phyloP scores from a whole-genome alignment of 2,113 vertebrate genomes.

The Melospiza melodia region DNA sequence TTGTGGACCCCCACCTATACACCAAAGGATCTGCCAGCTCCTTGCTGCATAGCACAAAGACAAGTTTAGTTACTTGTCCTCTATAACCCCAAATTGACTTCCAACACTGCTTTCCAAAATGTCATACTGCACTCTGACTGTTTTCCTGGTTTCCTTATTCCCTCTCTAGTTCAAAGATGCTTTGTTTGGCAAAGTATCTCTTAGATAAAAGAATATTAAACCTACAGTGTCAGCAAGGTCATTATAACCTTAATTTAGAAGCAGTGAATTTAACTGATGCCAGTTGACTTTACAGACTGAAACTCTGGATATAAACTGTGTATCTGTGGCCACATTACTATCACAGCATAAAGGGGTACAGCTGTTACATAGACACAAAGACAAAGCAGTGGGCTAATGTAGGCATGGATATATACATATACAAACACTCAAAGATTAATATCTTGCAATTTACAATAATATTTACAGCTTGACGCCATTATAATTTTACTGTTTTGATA shows the following conservation, averaged over 20 bases:
- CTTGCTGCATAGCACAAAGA: neutral
- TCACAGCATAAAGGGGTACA: neutral
- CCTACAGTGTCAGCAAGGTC: neutral
- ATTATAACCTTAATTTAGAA: neutral
- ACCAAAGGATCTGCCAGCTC: neutral
- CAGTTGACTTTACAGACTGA: neutral
- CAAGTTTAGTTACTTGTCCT: neutral
- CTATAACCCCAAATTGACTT: neutral
- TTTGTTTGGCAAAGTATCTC: neutral
- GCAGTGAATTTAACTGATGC: neutral
- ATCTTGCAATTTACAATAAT: neutral
- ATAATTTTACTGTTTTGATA: neutral
- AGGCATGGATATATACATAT: neutral
- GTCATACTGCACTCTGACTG: neutral
- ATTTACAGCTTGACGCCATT: neutral
- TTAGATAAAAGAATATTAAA: neutral
- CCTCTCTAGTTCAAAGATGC: neutral
- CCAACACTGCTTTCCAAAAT: neutral
- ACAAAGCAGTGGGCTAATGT: neutral
- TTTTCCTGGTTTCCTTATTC: neutral
- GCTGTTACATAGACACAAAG: neutral
- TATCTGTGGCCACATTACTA: neutral
- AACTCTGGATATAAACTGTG: neutral
- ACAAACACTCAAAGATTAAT: neutral
- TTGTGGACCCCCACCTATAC: neutral